phyloP scores from a whole-genome alignment of 64 coral and sea anemone genomes.

The Porites australiensis region DNA sequence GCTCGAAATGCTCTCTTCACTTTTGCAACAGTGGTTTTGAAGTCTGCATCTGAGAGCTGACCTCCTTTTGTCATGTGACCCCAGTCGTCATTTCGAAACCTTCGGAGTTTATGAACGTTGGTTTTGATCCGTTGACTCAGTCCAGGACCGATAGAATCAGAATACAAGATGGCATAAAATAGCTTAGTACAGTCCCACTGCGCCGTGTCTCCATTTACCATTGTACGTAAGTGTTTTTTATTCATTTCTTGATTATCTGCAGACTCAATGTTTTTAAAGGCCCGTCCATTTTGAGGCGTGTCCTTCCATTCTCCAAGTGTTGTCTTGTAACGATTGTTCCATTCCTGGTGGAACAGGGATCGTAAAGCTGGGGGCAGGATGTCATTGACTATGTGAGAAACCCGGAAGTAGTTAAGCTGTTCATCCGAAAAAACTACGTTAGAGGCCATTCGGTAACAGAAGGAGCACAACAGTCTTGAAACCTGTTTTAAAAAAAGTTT shows the following conservation, averaged over 20 bases:
- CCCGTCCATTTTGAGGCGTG: neutral
- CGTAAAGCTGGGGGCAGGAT: neutral
- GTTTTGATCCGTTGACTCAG: neutral
- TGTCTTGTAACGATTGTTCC: neutral
- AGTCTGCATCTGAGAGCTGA: slow-evolving; percentile 18
- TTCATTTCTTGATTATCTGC: neutral
- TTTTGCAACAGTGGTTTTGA: slow-evolving; percentile 9
- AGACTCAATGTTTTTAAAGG: neutral
- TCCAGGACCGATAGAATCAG: neutral
- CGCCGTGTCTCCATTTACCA: neutral
- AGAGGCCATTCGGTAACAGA: too few relatives aligned
- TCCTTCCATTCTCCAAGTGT: slow-evolving; percentile 19
- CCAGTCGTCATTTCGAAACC: neutral
- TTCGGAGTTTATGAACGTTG: neutral
- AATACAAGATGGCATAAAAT: slow-evolving; percentile 27
- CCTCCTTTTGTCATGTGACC: slow-evolving; percentile 34
- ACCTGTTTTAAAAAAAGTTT: too few relatives aligned
- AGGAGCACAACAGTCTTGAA: too few relatives aligned
- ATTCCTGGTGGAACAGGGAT: neutral
- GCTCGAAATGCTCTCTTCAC: slow-evolving; percentile 26
- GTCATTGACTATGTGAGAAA: slow-evolving; percentile 20
- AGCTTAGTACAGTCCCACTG: slow-evolving; percentile 38
- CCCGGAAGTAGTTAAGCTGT: slow-evolving; percentile 19
- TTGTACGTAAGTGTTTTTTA: neutral
- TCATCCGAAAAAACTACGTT: neutral